Percentiles rank a stretch among this genome's conserved stretches.
Evolutionary conservation across 2,113 vertebrate genomes (phyloP).

Genomic region (Coregonus clupeaformis): DNA sequence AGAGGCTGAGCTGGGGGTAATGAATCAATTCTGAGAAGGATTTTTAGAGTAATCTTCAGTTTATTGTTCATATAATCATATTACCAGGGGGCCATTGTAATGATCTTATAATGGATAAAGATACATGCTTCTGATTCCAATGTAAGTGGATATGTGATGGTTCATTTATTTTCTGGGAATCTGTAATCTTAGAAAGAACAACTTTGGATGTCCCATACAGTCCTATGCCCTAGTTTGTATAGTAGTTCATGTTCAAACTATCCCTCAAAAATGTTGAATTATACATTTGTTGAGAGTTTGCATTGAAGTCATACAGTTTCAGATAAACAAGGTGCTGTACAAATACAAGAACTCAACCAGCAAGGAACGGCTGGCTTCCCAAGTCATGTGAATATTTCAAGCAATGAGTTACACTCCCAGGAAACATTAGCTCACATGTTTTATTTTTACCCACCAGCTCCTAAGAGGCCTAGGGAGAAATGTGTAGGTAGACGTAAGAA

Average conservation of each 20-base stretch:
- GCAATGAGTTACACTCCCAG: too few relatives aligned
- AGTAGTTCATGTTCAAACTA: too few relatives aligned
- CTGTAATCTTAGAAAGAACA: too few relatives aligned
- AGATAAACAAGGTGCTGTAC: not conserved
- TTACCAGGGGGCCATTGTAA: not conserved
- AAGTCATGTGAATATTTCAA: too few relatives aligned
- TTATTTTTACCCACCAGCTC: constrained; percentile 39
- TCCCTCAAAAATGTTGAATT: not conserved
- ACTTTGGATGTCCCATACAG: too few relatives aligned
- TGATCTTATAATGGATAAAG: not conserved
- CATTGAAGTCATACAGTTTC: not conserved
- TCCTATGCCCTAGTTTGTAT: too few relatives aligned
- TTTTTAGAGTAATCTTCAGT: not conserved
- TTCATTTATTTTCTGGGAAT: too few relatives aligned
- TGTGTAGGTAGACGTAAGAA: constrained; percentile 32
- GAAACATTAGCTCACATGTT: constrained; percentile 12
- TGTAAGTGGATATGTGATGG: not conserved
- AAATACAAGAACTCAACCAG: not conserved
- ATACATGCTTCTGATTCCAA: not conserved
- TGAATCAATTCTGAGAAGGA: constrained; percentile 24
- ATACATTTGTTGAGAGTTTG: not conserved
- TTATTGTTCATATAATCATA: not conserved
- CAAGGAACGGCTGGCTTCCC: too few relatives aligned
- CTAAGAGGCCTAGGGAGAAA: constrained; percentile 35
- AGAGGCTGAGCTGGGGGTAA: constrained; percentile 17